Conservation (phyloP, 2,888 invertebrate genomes). For the Aquatica leii region DNA sequence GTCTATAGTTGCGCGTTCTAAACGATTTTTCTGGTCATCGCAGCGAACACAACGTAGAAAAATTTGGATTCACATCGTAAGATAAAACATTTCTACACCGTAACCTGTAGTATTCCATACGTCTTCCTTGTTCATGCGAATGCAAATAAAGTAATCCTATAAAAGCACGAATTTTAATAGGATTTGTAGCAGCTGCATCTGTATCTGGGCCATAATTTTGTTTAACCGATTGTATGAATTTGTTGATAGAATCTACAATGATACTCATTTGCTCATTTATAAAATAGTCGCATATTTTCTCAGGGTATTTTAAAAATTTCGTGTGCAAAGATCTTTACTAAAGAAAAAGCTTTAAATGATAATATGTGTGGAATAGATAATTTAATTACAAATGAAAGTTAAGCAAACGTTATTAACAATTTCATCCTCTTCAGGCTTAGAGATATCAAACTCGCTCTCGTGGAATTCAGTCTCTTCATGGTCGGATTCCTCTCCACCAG, state of each 20-base stretch:
- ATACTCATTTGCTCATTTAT: neutral
- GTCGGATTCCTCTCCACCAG: neutral
- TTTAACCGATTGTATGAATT: neutral
- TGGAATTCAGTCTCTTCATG: neutral
- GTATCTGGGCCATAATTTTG: neutral
- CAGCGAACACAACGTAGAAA: neutral
- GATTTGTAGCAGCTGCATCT: neutral
- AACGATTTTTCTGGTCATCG: neutral
- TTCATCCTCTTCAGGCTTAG: neutral
- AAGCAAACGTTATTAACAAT: neutral
- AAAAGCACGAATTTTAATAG: neutral
- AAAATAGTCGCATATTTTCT: neutral
- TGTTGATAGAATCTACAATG: neutral
- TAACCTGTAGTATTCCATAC: neutral
- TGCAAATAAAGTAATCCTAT: neutral
- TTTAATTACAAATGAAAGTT: neutral
- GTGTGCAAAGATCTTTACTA: neutral
- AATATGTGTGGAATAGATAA: neutral
- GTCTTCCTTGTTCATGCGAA: neutral
- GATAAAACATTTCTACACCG: neutral
- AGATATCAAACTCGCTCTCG: neutral
- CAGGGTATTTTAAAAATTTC: neutral
- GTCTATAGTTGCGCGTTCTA: slow-evolving; percentile 15
- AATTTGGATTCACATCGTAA: neutral
- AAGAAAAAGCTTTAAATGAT: neutral